phyloP scores from a whole-genome alignment of 2,888 invertebrate genomes.

The Steinernema carpocapsae region DNA sequence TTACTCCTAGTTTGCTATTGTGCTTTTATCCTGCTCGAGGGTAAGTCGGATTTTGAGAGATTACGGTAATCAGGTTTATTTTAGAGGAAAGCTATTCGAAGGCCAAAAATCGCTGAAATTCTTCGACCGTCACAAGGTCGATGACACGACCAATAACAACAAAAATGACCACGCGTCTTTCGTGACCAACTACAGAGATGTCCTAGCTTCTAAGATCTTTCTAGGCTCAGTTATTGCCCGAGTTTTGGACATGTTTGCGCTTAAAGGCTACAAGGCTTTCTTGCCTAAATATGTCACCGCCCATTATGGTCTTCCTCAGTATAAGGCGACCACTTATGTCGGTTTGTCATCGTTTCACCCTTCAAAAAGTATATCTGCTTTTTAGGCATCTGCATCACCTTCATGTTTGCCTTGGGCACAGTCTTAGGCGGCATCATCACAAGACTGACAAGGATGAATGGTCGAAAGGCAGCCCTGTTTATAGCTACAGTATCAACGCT shows the following conservation, averaged over 20 bases:
- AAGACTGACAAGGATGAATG: conserved; percentile 53
- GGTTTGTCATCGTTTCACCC: conserved; percentile 47
- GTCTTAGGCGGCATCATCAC: conserved; percentile 60
- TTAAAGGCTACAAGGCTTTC: conserved; percentile 68
- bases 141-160: conserved; percentile 38
- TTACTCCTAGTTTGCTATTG: conserved; percentile 66
- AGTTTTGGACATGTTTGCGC: conserved; percentile 66
- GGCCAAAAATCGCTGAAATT: conserved; percentile 40
- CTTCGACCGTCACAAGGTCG: conserved; percentile 49
- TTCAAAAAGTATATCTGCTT: neutral
- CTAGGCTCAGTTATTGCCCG: conserved; percentile 62
- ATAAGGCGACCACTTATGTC: conserved; percentile 65
- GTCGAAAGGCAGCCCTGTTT: conserved; percentile 54
- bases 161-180: conserved; percentile 34
- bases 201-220: conserved; percentile 61
- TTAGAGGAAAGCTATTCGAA: conserved; percentile 35
- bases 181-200: conserved; percentile 50
- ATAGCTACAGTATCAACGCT: conserved; percentile 60
- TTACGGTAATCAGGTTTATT: too few relatives aligned
- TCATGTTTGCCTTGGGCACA: conserved; percentile 68
- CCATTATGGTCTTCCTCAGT: conserved; percentile 68
- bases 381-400: conserved; percentile 66
- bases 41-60: neutral
- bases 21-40: conserved; percentile 68
- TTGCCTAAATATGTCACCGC: conserved; percentile 69